These are phyloP conservation scores for Chromoteleia sp. DNA, from an alignment of 2,888 invertebrate species.

Conservation along the genomic window DNA sequence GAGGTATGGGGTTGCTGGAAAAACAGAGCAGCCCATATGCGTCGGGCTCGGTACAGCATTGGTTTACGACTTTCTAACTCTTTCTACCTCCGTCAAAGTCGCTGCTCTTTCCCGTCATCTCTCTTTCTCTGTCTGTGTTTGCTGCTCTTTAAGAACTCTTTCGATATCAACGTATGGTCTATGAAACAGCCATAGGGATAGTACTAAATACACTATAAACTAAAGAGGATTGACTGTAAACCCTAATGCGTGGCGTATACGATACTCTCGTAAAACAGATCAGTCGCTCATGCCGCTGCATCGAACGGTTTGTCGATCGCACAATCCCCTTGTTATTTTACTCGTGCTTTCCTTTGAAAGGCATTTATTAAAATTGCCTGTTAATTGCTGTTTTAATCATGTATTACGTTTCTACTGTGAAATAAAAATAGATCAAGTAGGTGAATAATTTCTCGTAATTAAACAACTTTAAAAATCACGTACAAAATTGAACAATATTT, in stretches of 20 bases:
- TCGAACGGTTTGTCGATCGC: constrained; percentile 22
- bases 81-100: constrained; percentile 35
- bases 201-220: constrained; percentile 79
- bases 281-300: constrained; percentile 33
- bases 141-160: constrained; percentile 38
- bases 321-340: constrained; percentile 16
- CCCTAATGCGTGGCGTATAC: constrained; percentile 74
- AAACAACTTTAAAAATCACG: no score
- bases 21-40: constrained; percentile 65
- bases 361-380: constrained; percentile 2
- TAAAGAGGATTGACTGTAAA: constrained; percentile 77
- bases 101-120: neutral
- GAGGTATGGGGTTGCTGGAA: constrained; percentile 67
- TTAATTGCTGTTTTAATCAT: constrained; percentile 3
- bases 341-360: neutral
- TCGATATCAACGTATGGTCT: constrained; percentile 74
- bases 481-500: no score
- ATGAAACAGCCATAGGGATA: constrained; percentile 76
- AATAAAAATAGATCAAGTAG: no score
- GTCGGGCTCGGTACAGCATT: constrained; percentile 45
- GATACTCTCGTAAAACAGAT: constrained; percentile 52
- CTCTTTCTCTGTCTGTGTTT: constrained; percentile 21
- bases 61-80: constrained; percentile 59
- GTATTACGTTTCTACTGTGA: neutral
- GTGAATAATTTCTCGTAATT: no score